Evolutionary conservation across 2,113 vertebrate species (phyloP).

Genomic region (Numida meleagris): DNA sequence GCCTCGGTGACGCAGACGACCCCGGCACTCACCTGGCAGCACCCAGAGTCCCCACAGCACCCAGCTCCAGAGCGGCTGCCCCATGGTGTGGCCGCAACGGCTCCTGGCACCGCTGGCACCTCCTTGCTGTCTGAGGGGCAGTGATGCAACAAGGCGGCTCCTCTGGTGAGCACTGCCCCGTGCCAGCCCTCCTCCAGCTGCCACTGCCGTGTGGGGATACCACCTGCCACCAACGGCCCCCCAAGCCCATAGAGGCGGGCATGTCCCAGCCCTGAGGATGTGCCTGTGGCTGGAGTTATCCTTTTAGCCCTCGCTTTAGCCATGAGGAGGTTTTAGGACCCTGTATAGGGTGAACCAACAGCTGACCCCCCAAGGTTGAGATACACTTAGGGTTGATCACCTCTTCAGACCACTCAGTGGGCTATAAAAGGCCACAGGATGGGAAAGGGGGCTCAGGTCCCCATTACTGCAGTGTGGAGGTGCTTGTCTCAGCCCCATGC

Average conservation of each 20-base stretch:
- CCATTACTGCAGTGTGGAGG: not conserved
- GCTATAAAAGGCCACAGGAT: not conserved
- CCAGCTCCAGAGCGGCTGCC: not conserved
- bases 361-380: not conserved
- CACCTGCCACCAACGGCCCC: not conserved
- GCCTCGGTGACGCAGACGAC: accelerated
- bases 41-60: constrained; percentile 32
- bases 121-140: not conserved
- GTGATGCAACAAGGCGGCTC: not conserved
- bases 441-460: not conserved
- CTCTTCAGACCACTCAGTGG: accelerated
- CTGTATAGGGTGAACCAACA: not conserved
- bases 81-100: not conserved
- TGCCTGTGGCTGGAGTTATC: too few species aligned
- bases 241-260: not conserved
- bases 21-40: constrained; percentile 27
- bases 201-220: not conserved
- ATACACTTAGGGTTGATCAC: not conserved
- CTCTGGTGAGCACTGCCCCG: not conserved
- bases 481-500: not conserved
- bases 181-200: not conserved
- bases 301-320: not conserved
- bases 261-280: not conserved
- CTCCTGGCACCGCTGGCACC: not conserved
- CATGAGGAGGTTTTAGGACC: not conserved